Percentiles rank a stretch among this genome's conserved stretches.
phyloP scores from a whole-genome alignment of 2,888 invertebrate species.

The Sipha maydis region DNA sequence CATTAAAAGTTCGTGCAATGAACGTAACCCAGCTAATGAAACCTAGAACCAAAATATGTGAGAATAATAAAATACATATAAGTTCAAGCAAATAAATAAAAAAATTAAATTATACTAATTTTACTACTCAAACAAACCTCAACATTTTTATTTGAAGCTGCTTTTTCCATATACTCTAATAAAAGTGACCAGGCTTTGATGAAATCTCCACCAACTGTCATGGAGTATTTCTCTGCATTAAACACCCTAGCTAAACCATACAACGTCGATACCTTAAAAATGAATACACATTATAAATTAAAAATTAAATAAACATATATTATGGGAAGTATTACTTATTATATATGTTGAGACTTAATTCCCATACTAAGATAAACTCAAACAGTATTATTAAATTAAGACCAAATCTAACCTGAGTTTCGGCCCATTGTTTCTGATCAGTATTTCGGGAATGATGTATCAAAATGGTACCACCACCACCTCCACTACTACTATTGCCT shows the following conservation, averaged over 20 bases:
- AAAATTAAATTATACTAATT: too few relatives aligned
- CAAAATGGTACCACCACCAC: slow-evolving; percentile 91
- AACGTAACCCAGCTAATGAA: slow-evolving; percentile 93
- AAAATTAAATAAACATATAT: not conserved
- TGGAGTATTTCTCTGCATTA: slow-evolving; percentile 86
- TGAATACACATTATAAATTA: not conserved
- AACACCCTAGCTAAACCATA: slow-evolving; percentile 94
- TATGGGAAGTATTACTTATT: not conserved
- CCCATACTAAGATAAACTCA: not conserved
- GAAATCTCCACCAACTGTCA: slow-evolving; percentile 89
- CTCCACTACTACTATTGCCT: slow-evolving; percentile 77
- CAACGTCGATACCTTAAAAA: slow-evolving; percentile 78
- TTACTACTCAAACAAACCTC: slow-evolving; percentile 73
- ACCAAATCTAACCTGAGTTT: slow-evolving; percentile 79
- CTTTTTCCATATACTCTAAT: slow-evolving; percentile 92
- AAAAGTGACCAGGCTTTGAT: slow-evolving; percentile 92
- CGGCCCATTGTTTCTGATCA: slow-evolving; percentile 99
- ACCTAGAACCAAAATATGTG: slow-evolving; percentile 70
- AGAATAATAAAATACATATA: not conserved
- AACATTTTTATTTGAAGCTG: slow-evolving; percentile 90
- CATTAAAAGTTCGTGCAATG: slow-evolving; percentile 94
- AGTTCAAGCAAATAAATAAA: not conserved
- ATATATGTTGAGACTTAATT: too few relatives aligned
- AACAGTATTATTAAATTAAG: not conserved
- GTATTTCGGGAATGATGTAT: slow-evolving; percentile 99